Percentiles rank a stretch among this genome's conserved stretches.
phyloP scores from a whole-genome alignment of 2,113 vertebrate species.

The Fulmarus glacialis region DNA sequence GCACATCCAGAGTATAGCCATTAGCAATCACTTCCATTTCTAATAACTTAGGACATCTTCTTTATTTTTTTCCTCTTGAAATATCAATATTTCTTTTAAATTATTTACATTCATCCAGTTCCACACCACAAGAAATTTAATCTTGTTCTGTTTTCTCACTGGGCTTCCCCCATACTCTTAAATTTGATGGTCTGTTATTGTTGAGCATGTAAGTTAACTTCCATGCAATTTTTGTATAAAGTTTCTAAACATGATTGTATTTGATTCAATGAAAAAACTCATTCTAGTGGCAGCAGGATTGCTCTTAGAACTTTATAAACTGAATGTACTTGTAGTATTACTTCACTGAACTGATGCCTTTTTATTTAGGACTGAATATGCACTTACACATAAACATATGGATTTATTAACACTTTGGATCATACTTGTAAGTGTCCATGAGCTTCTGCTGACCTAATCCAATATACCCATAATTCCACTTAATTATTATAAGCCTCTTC shows the following conservation, averaged over 20 bases:
- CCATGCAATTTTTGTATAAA: neutral
- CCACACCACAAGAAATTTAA: neutral
- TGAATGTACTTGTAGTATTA: neutral
- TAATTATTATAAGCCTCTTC: neutral
- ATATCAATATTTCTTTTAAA: neutral
- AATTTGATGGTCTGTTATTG: neutral
- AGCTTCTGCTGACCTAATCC: neutral
- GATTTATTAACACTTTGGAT: neutral
- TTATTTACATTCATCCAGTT: neutral
- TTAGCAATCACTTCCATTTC: neutral
- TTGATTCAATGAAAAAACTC: neutral
- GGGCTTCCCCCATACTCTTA: neutral
- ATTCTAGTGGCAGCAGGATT: neutral
- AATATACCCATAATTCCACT: neutral
- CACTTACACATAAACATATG: neutral
- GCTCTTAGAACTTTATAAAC: neutral
- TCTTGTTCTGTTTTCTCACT: neutral
- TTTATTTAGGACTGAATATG: neutral
- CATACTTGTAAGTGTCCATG: neutral
- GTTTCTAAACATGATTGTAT: neutral
- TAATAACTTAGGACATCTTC: neutral
- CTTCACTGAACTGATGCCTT: neutral
- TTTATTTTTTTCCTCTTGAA: neutral
- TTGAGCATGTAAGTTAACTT: neutral
- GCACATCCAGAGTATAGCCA: neutral